Conservation (phyloP, 2,113 vertebrate genomes). For the Amblyopsis rosae region DNA sequence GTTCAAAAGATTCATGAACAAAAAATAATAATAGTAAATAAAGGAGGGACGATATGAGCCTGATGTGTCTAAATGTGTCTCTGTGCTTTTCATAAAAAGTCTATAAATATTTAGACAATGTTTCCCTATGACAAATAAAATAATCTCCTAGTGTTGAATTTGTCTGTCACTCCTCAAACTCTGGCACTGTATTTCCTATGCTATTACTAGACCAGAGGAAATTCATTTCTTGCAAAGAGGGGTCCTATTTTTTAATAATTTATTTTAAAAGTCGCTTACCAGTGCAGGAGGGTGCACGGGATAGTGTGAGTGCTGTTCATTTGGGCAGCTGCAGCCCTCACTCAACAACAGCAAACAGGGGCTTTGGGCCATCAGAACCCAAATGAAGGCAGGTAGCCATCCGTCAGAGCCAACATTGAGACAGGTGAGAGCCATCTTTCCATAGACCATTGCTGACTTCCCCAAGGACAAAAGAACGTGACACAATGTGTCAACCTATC, state of each 20-base stretch:
- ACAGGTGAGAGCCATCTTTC: constrained; percentile 87
- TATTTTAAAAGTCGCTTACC: background rate
- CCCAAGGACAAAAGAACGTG: constrained; percentile 87
- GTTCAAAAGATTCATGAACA: background rate
- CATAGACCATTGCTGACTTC: constrained; percentile 78
- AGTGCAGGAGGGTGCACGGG: constrained; percentile 10
- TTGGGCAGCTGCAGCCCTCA: constrained; percentile 70
- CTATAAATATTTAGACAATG: background rate
- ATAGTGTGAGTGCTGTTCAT: constrained; percentile 49
- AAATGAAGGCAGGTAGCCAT: constrained; percentile 78
- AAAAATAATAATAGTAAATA: background rate
- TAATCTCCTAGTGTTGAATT: background rate
- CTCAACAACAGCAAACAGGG: constrained; percentile 74
- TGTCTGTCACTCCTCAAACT: background rate
- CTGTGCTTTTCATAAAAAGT: background rate
- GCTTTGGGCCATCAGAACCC: constrained; percentile 66
- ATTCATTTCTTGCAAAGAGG: background rate
- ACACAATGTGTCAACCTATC: constrained; percentile 79
- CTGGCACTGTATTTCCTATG: constrained; percentile 3
- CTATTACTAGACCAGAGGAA: constrained; percentile 3
- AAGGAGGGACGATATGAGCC: background rate
- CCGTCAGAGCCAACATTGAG: constrained; percentile 79
- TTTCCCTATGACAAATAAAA: background rate
- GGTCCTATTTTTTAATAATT: background rate
- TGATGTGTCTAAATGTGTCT: background rate